Evolutionary conservation across 2,113 vertebrate genomes (phyloP).

Genomic region (Scatophagus argus): DNA sequence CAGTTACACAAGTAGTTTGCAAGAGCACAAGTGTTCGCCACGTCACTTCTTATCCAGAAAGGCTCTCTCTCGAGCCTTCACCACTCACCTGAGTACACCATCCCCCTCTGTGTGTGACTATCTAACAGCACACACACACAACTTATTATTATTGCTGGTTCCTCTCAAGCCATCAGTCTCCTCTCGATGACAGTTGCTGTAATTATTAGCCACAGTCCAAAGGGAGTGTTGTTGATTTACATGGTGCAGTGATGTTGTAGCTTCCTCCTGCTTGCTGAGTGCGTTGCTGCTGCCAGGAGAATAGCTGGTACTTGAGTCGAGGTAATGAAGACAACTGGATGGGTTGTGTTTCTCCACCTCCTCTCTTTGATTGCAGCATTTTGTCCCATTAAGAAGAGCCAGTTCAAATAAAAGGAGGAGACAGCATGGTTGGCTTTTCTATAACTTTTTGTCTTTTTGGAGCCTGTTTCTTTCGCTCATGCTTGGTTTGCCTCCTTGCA

Average conservation of each 20-base stretch:
- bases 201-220: slow-evolving; percentile 57
- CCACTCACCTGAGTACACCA: not conserved
- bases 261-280: slow-evolving; percentile 45
- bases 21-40: not conserved
- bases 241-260: slow-evolving; percentile 44
- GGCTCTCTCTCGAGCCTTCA: not conserved
- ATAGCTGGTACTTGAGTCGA: slow-evolving; percentile 39
- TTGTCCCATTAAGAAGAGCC: slow-evolving; percentile 55
- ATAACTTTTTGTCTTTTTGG: slow-evolving; percentile 46
- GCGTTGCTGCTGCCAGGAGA: slow-evolving; percentile 38
- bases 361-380: slow-evolving; percentile 53
- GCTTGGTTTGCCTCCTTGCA: slow-evolving; percentile 23
- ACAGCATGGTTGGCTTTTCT: not conserved
- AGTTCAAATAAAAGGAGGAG: slow-evolving; percentile 42
- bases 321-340: slow-evolving; percentile 60
- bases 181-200: slow-evolving; percentile 39
- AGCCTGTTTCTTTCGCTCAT: slow-evolving; percentile 10
- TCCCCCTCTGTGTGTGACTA: not conserved
- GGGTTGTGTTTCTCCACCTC: slow-evolving; percentile 44
- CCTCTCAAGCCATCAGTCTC: slow-evolving; percentile 8
- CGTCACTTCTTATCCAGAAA: not conserved
- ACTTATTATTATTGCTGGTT: slow-evolving; percentile 5
- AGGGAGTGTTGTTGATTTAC: slow-evolving; percentile 59
- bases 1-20: too few relatives aligned
- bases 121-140: not conserved